Evolutionary conservation across 2,888 invertebrate genomes (phyloP).

Genomic region (Lycia hirtaria): DNA sequence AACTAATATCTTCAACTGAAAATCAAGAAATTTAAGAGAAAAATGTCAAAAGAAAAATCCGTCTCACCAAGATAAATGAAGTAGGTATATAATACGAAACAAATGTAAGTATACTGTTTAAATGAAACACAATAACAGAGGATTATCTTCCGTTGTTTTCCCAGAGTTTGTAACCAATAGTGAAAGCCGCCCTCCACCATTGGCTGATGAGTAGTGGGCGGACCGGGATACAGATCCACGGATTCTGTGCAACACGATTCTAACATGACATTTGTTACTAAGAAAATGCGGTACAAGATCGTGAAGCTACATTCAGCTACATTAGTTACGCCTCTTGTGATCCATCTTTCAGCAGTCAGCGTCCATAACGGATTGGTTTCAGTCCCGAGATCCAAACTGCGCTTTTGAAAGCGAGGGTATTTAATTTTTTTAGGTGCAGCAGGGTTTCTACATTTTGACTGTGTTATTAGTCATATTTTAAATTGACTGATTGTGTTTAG

Average conservation of each 20-base stretch:
- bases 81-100: conserved; percentile 11
- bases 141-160: conserved; percentile 69
- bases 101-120: conserved; percentile 48
- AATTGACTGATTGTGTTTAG: neutral
- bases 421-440: conserved; percentile 35
- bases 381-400: conserved; percentile 52
- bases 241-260: conserved; percentile 50
- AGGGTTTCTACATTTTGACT: conserved; percentile 3
- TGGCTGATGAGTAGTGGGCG: conserved; percentile 69
- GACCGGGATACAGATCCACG: conserved; percentile 56
- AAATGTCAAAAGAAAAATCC: neutral
- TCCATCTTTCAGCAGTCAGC: conserved; percentile 55
- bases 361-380: conserved; percentile 67
- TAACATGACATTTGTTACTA: conserved; percentile 61
- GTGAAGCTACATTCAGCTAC: conserved; percentile 48
- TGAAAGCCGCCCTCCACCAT: conserved; percentile 53
- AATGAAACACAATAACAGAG: conserved; percentile 68
- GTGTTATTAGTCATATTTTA: neutral
- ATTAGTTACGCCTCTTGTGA: conserved; percentile 72
- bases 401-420: conserved; percentile 47
- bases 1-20: too few relatives aligned
- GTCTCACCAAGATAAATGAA: neutral
- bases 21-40: neutral
- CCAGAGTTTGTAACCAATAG: conserved; percentile 76
- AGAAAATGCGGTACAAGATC: conserved; percentile 61